Conservation (phyloP, 2,888 invertebrate genomes). For the Orchestes rusci region DNA sequence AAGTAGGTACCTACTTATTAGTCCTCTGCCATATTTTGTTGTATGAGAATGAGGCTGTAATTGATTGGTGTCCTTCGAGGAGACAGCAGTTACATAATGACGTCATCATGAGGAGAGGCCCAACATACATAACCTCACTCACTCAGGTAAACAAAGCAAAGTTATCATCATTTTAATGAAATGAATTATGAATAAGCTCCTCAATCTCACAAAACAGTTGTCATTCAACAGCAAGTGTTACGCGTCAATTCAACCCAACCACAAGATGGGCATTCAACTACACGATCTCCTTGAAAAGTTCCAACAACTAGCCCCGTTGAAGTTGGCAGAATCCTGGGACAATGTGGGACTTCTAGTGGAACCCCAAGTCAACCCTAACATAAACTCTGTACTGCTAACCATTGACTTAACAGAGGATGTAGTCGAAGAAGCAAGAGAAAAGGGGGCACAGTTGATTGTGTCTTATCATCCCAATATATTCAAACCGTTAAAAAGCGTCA, state of each 20-base stretch:
- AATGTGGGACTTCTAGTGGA: constrained; percentile 90
- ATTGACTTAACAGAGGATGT: constrained; percentile 90
- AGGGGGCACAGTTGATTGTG: constrained; percentile 70
- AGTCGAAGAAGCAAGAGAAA: constrained; percentile 67
- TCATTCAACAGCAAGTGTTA: too few species aligned
- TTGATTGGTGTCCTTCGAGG: too few species aligned
- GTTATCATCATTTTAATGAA: too few species aligned
- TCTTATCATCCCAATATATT: constrained; percentile 98
- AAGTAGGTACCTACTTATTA: too few species aligned
- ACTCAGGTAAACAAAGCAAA: too few species aligned
- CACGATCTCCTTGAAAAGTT: constrained; percentile 46
- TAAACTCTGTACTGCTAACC: constrained; percentile 70
- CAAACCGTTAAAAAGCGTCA: constrained; percentile 69
- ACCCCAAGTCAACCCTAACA: constrained; percentile 49
- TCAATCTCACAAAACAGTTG: too few species aligned
- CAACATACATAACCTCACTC: too few species aligned
- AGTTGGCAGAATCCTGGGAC: constrained; percentile 82
- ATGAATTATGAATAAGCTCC: too few species aligned
- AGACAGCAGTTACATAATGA: too few species aligned
- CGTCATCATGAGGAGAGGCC: too few species aligned
- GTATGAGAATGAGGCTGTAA: too few species aligned
- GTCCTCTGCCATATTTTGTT: too few species aligned
- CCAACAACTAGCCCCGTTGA: constrained; percentile 61
- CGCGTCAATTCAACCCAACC: background rate
- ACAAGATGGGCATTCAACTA: constrained; percentile 10